Conservation (phyloP, 2,797 vertebrate species). For the Chiloscyllium punctatum region DNA sequence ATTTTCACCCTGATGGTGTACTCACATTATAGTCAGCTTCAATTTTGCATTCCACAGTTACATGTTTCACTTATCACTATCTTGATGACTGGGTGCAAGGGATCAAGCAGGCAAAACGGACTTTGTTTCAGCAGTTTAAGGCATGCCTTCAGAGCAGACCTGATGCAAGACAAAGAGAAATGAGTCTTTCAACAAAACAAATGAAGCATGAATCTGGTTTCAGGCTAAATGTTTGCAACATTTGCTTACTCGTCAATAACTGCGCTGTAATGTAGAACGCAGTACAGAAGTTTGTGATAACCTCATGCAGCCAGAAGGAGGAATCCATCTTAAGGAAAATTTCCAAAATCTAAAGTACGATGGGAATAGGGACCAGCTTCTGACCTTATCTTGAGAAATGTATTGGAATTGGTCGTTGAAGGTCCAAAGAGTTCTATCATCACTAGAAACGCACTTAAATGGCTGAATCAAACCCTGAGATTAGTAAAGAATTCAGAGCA, state of each 20-base stretch:
- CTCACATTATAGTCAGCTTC: neutral
- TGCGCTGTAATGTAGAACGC: neutral
- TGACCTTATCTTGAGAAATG: too few relatives aligned
- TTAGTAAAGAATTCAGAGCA: too few relatives aligned
- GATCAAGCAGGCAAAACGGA: neutral
- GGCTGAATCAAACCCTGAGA: too few relatives aligned
- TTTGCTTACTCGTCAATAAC: neutral
- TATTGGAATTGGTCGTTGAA: too few relatives aligned
- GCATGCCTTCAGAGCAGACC: neutral
- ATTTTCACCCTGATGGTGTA: neutral
- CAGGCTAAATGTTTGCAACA: neutral
- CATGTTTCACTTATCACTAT: neutral
- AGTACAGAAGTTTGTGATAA: neutral
- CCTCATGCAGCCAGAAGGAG: neutral
- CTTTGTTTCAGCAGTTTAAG: neutral
- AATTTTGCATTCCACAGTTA: neutral
- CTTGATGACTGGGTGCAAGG: neutral
- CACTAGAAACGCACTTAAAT: too few relatives aligned
- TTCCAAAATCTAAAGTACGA: neutral
- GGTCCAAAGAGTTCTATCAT: too few relatives aligned
- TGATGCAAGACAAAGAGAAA: neutral
- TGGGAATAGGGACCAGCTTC: neutral
- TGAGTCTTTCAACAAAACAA: neutral
- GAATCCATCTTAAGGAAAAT: neutral
- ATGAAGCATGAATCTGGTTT: neutral